phyloP scores from a whole-genome alignment of 2,888 invertebrate genomes.

The Abscondita cerata region DNA sequence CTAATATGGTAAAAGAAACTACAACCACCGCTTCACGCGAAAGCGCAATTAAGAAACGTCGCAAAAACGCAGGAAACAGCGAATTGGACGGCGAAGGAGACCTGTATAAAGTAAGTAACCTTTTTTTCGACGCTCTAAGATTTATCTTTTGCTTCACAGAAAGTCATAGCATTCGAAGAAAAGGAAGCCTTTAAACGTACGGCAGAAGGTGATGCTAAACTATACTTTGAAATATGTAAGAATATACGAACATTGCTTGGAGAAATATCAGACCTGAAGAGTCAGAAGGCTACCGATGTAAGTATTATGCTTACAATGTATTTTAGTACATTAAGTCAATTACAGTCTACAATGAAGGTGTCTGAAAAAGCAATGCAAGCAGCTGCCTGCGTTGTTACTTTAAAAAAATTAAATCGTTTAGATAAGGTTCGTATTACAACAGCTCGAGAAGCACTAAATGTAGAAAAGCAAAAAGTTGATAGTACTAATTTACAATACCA shows the following conservation, averaged over 20 bases:
- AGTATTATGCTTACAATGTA: slow-evolving; percentile 26
- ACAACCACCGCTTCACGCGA: slow-evolving; percentile 19
- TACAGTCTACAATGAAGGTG: slow-evolving; percentile 67
- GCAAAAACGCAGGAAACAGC: slow-evolving; percentile 60
- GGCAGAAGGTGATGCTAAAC: slow-evolving; percentile 70
- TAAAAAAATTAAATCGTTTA: slow-evolving; percentile 89
- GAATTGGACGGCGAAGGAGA: slow-evolving; percentile 62
- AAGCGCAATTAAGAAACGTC: slow-evolving; percentile 61
- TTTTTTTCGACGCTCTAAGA: not conserved
- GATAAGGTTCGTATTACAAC: slow-evolving; percentile 88
- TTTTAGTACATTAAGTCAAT: slow-evolving; percentile 31
- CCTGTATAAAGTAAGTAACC: slow-evolving; percentile 65
- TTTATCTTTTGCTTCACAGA: slow-evolving; percentile 63
- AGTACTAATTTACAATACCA: slow-evolving; percentile 89
- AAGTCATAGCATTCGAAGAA: slow-evolving; percentile 76
- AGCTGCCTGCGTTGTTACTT: slow-evolving; percentile 77
- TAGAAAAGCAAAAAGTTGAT: slow-evolving; percentile 88
- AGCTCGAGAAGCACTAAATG: slow-evolving; percentile 80
- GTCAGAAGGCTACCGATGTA: slow-evolving; percentile 64
- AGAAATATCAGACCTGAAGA: slow-evolving; percentile 73
- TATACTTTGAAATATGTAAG: slow-evolving; percentile 73
- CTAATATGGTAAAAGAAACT: slow-evolving; percentile 26
- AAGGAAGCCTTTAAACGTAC: slow-evolving; percentile 72
- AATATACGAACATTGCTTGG: slow-evolving; percentile 72
- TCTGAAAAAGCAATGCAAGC: slow-evolving; percentile 74